phyloP scores from a whole-genome alignment of 2,888 invertebrate species.

The Xanthorhoe designata region DNA sequence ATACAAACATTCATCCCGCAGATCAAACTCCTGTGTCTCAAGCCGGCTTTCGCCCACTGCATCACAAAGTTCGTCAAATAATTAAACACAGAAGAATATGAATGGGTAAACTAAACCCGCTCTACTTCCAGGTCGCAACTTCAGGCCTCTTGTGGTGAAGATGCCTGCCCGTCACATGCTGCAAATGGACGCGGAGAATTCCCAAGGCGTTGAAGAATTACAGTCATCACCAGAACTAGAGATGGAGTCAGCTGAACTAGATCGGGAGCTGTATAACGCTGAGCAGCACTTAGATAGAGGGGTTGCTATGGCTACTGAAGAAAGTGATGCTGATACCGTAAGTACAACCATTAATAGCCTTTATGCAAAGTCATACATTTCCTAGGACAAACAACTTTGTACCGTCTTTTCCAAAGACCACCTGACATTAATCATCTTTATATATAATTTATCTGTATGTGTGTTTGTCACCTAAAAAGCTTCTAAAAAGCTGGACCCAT shows the following conservation, averaged over 20 bases:
- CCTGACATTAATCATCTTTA: too few relatives aligned
- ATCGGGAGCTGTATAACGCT: constrained; percentile 67
- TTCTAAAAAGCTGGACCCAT: too few relatives aligned
- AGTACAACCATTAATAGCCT: constrained; percentile 45
- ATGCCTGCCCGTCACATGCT: constrained; percentile 65
- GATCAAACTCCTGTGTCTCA: too few relatives aligned
- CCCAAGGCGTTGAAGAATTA: constrained; percentile 67
- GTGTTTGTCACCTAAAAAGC: too few relatives aligned
- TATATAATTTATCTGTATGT: too few relatives aligned
- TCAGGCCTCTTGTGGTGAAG: constrained; percentile 68
- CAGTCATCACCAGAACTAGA: constrained; percentile 72
- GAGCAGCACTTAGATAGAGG: constrained; percentile 70
- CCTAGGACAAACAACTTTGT: too few relatives aligned
- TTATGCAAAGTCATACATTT: too few relatives aligned
- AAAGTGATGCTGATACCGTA: constrained; percentile 79
- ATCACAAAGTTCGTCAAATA: too few relatives aligned
- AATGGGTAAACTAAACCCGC: neutral
- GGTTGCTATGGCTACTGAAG: constrained; percentile 74
- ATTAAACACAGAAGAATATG: neutral
- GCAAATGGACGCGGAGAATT: constrained; percentile 49
- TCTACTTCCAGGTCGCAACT: constrained; percentile 51
- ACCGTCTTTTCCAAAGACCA: too few relatives aligned
- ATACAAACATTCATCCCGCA: too few relatives aligned
- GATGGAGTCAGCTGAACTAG: constrained; percentile 67
- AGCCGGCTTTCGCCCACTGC: too few relatives aligned